phyloP scores from a whole-genome alignment of 2,113 vertebrate species.

The Xenopus laevis region DNA sequence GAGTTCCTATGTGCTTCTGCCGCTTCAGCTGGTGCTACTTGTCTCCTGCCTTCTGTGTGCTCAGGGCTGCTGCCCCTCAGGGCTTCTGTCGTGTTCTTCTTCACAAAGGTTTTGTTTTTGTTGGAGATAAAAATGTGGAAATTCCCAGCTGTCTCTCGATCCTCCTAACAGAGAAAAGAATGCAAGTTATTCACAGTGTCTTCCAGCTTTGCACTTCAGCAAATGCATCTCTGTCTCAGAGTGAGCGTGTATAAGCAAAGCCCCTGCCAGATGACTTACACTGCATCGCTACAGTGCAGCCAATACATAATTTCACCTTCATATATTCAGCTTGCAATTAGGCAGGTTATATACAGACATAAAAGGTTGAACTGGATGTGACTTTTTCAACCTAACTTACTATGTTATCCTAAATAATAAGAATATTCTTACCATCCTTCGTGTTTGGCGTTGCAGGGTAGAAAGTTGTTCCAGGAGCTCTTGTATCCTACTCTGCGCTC shows the following conservation, averaged over 20 bases:
- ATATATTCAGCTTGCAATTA: no score
- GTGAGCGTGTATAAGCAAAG: no score
- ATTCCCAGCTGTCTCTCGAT: slow-evolving; percentile 56
- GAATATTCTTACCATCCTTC: slow-evolving; percentile 67
- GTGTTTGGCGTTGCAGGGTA: slow-evolving; percentile 66
- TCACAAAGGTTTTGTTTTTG: slow-evolving; percentile 52
- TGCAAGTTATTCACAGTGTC: background rate
- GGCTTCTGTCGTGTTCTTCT: slow-evolving; percentile 50
- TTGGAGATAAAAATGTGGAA: slow-evolving; percentile 60
- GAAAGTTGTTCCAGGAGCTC: slow-evolving; percentile 75
- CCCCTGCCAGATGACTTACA: no score
- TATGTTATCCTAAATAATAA: no score
- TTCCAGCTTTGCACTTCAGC: background rate
- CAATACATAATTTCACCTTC: no score
- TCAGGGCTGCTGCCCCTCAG: slow-evolving; percentile 53
- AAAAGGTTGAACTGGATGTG: no score
- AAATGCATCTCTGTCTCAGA: background rate
- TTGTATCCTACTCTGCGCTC: slow-evolving; percentile 80
- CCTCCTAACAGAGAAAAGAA: slow-evolving; percentile 58
- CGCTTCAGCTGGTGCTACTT: slow-evolving; percentile 37
- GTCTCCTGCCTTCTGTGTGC: slow-evolving; percentile 46
- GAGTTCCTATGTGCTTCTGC: slow-evolving; percentile 40
- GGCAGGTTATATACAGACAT: no score
- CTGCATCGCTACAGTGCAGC: no score
- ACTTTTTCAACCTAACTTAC: no score